phyloP scores from a whole-genome alignment of 1,140 invertebrate species.

The Drusus annulatus region DNA sequence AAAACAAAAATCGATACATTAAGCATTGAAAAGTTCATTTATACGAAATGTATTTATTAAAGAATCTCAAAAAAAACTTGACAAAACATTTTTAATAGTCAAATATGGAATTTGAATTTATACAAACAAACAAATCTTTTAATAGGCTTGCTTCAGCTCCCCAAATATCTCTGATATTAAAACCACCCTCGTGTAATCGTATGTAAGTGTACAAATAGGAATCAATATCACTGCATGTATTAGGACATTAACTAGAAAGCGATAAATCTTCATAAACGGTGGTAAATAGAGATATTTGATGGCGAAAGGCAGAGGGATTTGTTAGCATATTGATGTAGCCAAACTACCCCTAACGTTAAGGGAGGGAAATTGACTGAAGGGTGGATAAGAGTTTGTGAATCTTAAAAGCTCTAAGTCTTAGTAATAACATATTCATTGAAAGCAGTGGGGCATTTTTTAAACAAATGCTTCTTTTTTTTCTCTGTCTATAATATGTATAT shows the following conservation, averaged over 20 bases:
- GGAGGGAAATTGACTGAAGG: not conserved
- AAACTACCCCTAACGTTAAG: not conserved
- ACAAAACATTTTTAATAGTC: no score
- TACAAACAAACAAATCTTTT: slow-evolving; percentile 2
- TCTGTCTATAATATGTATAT: no score
- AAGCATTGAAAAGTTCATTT: no score
- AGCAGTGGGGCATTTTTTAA: no score
- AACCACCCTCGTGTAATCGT: slow-evolving; percentile 53
- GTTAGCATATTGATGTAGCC: slow-evolving; percentile 27
- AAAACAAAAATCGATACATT: no score
- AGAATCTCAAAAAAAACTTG: no score
- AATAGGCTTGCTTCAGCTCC: slow-evolving; percentile 2
- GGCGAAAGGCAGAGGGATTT: slow-evolving; percentile 17
- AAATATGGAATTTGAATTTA: not conserved
- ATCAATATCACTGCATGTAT: slow-evolving; percentile 58
- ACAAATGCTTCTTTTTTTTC: no score
- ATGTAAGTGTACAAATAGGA: slow-evolving; percentile 58
- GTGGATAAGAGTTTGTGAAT: not conserved
- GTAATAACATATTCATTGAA: no score
- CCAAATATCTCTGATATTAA: not conserved
- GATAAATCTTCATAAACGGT: slow-evolving; percentile 58
- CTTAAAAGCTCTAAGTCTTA: no score
- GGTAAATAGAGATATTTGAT: slow-evolving; percentile 57
- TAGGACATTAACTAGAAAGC: slow-evolving; percentile 55
- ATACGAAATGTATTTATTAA: no score